phyloP scores from a whole-genome alignment of 2,113 vertebrate genomes.

The Oreochromis aureus region DNA sequence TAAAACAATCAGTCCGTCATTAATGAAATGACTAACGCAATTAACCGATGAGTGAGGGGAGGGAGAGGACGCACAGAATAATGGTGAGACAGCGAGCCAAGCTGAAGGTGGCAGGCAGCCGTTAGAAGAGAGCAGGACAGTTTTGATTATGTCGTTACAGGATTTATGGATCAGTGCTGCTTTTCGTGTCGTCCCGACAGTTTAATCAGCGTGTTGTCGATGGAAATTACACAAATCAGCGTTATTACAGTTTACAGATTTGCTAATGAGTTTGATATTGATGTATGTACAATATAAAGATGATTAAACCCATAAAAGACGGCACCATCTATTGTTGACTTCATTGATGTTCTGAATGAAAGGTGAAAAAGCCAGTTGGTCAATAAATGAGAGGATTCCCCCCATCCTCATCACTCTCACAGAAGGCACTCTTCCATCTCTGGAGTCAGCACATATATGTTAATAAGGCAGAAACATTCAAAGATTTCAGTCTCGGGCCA shows the following conservation, averaged over 20 bases:
- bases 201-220: neutral
- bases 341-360: neutral
- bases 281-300: neutral
- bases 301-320: neutral
- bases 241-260: neutral
- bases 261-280: neutral
- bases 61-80: neutral
- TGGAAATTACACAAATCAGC: neutral
- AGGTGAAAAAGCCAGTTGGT: neutral
- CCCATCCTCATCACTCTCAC: neutral
- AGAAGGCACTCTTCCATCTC: neutral
- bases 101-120: neutral
- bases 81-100: neutral
- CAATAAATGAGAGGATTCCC: neutral
- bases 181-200: neutral
- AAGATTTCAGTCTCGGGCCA: neutral
- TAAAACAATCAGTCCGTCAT: conserved; percentile 70
- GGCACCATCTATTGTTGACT: neutral
- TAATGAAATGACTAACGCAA: conserved; percentile 69
- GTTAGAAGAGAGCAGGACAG: neutral
- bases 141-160: neutral
- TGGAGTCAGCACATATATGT: neutral
- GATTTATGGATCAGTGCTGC: neutral
- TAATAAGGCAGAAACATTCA: neutral
- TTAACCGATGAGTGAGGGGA: conserved; percentile 36